Evolutionary conservation across 2,888 invertebrate species (phyloP).

Genomic region (Parnassius apollo): DNA sequence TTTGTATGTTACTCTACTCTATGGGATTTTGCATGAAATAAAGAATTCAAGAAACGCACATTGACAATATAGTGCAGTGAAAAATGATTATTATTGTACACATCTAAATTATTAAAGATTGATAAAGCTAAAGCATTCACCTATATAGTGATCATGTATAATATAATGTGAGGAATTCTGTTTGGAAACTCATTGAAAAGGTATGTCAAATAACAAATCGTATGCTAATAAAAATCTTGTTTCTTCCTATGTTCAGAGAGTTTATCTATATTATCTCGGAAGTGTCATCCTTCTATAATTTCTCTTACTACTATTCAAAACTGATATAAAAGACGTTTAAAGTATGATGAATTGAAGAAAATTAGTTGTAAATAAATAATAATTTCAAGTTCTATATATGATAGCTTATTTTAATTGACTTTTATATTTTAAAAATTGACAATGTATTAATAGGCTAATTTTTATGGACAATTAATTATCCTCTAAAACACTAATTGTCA

Average conservation of each 20-base stretch:
- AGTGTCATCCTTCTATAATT: not conserved
- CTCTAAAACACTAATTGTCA: too few relatives aligned
- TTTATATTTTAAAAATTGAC: too few relatives aligned
- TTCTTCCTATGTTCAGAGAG: constrained; percentile 5
- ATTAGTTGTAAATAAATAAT: too few relatives aligned
- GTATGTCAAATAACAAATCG: constrained; percentile 11
- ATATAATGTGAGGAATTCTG: constrained; percentile 11
- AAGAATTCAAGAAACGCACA: constrained; percentile 15
- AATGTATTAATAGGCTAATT: too few relatives aligned
- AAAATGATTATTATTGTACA: constrained; percentile 12
- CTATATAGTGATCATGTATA: constrained; percentile 7
- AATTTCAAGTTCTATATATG: too few relatives aligned
- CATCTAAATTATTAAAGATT: not conserved
- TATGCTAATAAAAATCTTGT: constrained; percentile 14
- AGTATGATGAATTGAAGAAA: not conserved
- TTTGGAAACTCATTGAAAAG: constrained; percentile 14
- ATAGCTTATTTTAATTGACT: too few relatives aligned
- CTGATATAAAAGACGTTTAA: not conserved
- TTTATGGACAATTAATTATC: too few relatives aligned
- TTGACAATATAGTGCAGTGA: constrained; percentile 19
- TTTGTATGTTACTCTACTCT: too few relatives aligned
- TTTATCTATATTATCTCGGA: constrained; percentile 2
- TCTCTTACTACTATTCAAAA: not conserved
- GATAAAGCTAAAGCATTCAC: not conserved
- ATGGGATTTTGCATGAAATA: too few relatives aligned